phyloP scores from a whole-genome alignment of 2,888 invertebrate species.

The Diarsia brunnea region DNA sequence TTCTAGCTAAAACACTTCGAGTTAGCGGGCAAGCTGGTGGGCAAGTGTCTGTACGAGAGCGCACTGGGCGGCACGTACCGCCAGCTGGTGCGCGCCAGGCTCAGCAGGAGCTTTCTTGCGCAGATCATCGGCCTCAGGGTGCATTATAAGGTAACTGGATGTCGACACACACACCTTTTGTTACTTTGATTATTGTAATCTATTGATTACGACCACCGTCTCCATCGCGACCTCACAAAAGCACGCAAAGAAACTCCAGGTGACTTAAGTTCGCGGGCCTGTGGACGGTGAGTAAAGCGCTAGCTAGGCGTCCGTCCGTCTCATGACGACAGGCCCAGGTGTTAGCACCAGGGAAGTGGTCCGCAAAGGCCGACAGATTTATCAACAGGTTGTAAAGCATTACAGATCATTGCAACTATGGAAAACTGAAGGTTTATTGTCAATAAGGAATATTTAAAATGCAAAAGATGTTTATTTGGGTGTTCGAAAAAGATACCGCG shows the following conservation, averaged over 20 bases:
- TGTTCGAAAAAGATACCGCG: no score
- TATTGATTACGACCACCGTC: background rate
- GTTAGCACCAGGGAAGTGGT: no score
- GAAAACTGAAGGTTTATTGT: background rate
- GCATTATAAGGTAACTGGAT: conserved; percentile 94
- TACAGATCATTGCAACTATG: background rate
- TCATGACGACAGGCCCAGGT: no score
- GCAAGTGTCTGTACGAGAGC: conserved; percentile 98
- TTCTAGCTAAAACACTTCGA: conserved; percentile 95
- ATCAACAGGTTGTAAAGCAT: no score
- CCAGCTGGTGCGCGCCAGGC: conserved; percentile 97
- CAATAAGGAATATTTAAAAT: background rate
- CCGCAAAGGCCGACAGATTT: no score
- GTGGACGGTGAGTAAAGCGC: no score
- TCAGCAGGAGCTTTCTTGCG: conserved; percentile 97
- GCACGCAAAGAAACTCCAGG: background rate
- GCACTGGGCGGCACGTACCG: conserved; percentile 97
- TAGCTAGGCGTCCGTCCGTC: no score
- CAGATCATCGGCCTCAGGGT: conserved; percentile 98
- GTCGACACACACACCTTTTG: no score
- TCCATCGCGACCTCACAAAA: background rate
- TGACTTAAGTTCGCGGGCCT: no score
- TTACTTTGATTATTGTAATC: no score
- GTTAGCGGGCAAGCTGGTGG: conserved; percentile 97
- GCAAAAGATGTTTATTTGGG: background rate